Base-by-base conservation (phyloP, 1,140 invertebrate species). In the Lucilia cuprina region DNA sequence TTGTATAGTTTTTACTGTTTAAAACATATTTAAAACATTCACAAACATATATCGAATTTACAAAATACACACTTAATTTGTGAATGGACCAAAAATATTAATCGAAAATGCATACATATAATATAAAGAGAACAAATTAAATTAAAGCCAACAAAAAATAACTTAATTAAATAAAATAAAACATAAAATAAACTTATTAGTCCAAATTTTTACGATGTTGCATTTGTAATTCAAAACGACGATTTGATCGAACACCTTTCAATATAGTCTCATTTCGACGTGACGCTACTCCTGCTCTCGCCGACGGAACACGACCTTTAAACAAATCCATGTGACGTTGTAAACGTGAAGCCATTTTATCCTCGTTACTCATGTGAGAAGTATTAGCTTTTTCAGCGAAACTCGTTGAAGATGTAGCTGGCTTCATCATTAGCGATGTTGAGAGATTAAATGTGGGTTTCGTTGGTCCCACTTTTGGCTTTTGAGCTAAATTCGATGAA, bases 171-270 rank as follows among this genome's bases (percentile, higher is more conserved):
- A 25, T 70, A 70, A 21, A 70, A 70, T 70, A 19, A 12, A 21
- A 25, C 19, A 70, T 21, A 19, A 70, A 21, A 70, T 70, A 35
- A 55, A 83, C 77, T 85, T 80, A 83, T 60, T 87, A 83, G 14
- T 87, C 86, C 70, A 88, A 75, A 21, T 88, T 86, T 21, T 90
- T 91, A 21, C 92, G 91, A 74, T 89, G 86, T 74, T 92, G 90
- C 94, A 95, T 95, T 86, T 94, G 93, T 41, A 95, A 86, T 83
- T 94, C 94, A 85, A 95, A 95, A n/a, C 94, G 91, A 41, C 94
- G 91, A 91, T 95, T 95, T 0, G 93, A 93, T 14, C 94, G 91
- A 0, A 95, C 94, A 3, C 94, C 94, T 35, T 93, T 93, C 0
- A 94, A 92, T 3, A 92, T 85, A 5, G 90, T 91, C 82, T 93